phyloP scores from a whole-genome alignment of 2,797 vertebrate species.

The Myotis findleyi region DNA sequence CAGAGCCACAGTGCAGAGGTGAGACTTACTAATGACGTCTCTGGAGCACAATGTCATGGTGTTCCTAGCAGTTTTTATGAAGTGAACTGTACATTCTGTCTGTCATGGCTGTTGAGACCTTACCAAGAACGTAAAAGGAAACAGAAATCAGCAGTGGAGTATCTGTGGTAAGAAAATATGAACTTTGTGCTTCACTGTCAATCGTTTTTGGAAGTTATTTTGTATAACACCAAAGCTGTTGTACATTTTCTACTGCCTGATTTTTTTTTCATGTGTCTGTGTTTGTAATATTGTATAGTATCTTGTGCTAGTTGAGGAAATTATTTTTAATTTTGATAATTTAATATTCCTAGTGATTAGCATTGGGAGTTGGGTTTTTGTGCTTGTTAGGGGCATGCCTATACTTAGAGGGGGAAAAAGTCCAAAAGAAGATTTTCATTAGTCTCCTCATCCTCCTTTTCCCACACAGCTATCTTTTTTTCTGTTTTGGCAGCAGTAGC shows the following conservation, averaged over 20 bases:
- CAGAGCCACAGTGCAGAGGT: constrained; percentile 84
- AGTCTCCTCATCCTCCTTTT: background rate
- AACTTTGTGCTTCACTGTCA: constrained; percentile 83
- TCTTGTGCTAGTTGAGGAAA: constrained; percentile 86
- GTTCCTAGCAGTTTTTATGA: constrained; percentile 77
- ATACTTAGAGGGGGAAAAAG: background rate
- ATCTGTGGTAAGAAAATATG: constrained; percentile 81
- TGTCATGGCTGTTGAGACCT: constrained; percentile 78
- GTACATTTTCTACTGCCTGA: constrained; percentile 90
- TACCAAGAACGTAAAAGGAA: constrained; percentile 68
- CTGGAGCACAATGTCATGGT: constrained; percentile 73
- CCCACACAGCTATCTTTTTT: background rate
- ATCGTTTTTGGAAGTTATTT: constrained; percentile 84
- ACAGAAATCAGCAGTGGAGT: constrained; percentile 74
- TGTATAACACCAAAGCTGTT: constrained; percentile 90
- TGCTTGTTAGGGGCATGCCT: constrained; percentile 78
- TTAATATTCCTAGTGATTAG: constrained; percentile 85
- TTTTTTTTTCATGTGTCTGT: constrained; percentile 87
- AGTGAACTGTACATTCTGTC: constrained; percentile 71
- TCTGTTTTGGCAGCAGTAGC: constrained; percentile 40
- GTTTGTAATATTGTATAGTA: constrained; percentile 90
- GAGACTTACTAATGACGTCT: constrained; percentile 79
- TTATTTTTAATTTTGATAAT: constrained; percentile 86
- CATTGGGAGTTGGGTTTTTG: constrained; percentile 81
- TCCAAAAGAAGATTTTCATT: constrained; percentile 46